These are phyloP conservation scores for Apus apus DNA, from an alignment of 2,113 vertebrate species.

Conservation along the genomic window DNA sequence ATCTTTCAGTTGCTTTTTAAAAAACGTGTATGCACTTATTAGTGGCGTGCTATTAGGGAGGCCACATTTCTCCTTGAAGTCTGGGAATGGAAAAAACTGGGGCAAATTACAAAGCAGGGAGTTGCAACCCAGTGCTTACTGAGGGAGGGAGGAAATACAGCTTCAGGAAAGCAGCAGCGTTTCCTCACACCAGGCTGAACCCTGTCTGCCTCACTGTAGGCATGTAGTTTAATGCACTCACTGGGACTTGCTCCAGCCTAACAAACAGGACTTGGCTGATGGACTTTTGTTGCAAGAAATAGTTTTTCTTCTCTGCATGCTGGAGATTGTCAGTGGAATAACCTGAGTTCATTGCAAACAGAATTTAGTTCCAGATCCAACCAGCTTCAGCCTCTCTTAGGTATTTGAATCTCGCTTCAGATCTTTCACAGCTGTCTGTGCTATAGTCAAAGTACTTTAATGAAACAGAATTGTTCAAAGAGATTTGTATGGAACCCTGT, in stretches of 20 bases:
- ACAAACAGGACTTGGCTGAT: not conserved
- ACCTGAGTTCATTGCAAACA: not conserved
- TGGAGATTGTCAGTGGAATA: not conserved
- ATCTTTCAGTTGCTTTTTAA: not conserved
- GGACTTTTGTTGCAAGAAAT: not conserved
- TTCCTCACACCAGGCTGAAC: not conserved
- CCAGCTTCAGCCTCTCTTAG: not conserved
- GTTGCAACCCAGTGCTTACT: not conserved
- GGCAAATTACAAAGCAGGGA: not conserved
- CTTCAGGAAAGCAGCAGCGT: not conserved
- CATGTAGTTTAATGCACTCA: not conserved
- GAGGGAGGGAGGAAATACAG: not conserved
- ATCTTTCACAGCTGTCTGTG: not conserved
- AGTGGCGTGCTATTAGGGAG: not conserved
- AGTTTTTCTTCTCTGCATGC: not conserved
- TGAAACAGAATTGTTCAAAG: not conserved
- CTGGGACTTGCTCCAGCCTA: not conserved
- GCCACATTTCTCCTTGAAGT: not conserved
- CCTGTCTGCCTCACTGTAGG: rapidly evolving
- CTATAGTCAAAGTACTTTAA: not conserved
- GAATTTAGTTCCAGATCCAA: not conserved
- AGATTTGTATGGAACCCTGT: not conserved
- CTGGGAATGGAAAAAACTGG: not conserved
- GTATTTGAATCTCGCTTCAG: not conserved
- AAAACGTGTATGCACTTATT: not conserved